Evolutionary conservation across 1,140 invertebrate genomes (phyloP).

Genomic region (Trypoxylus dichotomus): DNA sequence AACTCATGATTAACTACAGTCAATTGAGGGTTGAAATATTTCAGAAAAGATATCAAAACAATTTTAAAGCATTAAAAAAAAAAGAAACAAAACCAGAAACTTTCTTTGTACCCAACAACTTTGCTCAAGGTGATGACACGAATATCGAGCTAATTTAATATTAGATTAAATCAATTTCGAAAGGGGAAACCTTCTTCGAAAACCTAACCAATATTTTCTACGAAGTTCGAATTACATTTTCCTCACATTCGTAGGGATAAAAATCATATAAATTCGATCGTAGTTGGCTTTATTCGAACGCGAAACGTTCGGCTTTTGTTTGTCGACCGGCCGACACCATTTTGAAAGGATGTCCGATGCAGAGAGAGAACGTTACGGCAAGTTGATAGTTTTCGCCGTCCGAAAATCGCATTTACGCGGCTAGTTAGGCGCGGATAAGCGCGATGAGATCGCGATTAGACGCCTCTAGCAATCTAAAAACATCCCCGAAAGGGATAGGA

Average conservation of each 20-base stretch:
- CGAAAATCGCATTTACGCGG: constrained; percentile 30
- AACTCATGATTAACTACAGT: too few relatives aligned
- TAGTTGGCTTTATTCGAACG: neutral
- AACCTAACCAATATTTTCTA: neutral
- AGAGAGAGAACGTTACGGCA: neutral
- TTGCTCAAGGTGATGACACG: too few relatives aligned
- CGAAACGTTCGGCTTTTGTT: neutral
- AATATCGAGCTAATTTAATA: neutral
- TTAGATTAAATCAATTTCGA: neutral
- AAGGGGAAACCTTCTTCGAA: neutral
- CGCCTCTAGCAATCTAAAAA: neutral
- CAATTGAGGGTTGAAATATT: too few relatives aligned
- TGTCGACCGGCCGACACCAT: constrained; percentile 56
- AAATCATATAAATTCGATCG: neutral
- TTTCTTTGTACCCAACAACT: too few relatives aligned
- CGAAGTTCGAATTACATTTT: neutral
- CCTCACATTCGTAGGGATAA: neutral
- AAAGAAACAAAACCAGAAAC: constrained; percentile 25
- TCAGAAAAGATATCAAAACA: too few relatives aligned
- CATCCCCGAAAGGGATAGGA: constrained; percentile 49
- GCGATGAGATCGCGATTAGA: constrained; percentile 59
- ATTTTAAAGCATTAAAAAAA: constrained; percentile 35
- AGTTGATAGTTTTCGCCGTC: neutral
- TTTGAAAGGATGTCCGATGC: constrained; percentile 55
- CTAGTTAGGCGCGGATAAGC: too few relatives aligned